These are phyloP conservation scores for Epinotia brunnichana DNA, from an alignment of 2,888 invertebrate genomes.

Conservation along the genomic window DNA sequence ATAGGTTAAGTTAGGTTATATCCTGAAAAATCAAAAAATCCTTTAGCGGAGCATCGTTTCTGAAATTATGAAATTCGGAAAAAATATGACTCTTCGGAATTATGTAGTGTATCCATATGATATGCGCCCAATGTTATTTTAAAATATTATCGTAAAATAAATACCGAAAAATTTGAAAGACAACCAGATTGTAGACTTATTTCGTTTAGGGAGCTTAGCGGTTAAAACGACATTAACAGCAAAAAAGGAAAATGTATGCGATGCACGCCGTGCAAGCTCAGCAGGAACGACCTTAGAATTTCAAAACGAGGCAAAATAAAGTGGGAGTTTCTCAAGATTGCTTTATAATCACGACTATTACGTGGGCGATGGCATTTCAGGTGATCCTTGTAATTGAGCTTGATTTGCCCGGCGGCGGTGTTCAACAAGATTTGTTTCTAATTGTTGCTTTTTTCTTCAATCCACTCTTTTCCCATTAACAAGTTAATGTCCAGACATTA, in stretches of 20 bases:
- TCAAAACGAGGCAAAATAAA: conserved; percentile 16
- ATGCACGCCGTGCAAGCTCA: not conserved
- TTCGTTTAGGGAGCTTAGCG: not conserved
- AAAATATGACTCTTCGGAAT: too few relatives aligned
- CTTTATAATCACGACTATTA: conserved; percentile 27
- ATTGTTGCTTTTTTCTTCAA: conserved; percentile 5
- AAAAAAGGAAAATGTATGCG: too few relatives aligned
- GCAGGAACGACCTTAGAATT: not conserved
- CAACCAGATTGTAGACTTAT: too few relatives aligned
- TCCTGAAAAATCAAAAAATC: too few relatives aligned
- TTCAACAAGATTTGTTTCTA: conserved; percentile 30
- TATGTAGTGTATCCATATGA: too few relatives aligned
- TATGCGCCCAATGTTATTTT: too few relatives aligned
- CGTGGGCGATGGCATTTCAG: conserved; percentile 30
- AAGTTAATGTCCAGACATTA: too few relatives aligned
- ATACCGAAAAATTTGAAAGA: conserved; percentile 4
- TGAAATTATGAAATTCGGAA: too few relatives aligned
- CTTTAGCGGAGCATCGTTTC: too few relatives aligned
- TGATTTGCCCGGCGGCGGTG: conserved; percentile 29
- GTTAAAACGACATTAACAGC: not conserved
- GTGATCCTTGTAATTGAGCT: conserved; percentile 30
- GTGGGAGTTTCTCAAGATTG: conserved; percentile 12
- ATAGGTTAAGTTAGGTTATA: too few relatives aligned
- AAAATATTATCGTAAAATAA: too few relatives aligned
- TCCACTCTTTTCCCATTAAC: not conserved